A percentile compares a stretch with the other conserved stretches of the same genome.
Conservation (phyloP, 2,888 invertebrate species). For the Athripsodes cinereus region DNA sequence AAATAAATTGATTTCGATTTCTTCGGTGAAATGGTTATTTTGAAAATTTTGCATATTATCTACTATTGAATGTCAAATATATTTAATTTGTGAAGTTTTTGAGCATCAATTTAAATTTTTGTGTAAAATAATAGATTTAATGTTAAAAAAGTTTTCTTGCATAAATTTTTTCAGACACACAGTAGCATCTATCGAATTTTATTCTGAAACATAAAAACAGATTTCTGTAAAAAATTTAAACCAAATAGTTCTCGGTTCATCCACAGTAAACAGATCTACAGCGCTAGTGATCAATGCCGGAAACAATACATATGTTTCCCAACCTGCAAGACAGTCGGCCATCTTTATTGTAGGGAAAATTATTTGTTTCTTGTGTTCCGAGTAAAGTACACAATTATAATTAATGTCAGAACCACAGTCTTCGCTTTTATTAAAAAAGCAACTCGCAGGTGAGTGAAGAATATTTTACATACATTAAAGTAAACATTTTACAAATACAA, state of each 20-base stretch:
- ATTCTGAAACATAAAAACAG: too few relatives aligned
- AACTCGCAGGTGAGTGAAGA: conserved; percentile 80
- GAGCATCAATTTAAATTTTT: too few relatives aligned
- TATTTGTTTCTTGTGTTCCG: conserved; percentile 67
- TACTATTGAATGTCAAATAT: too few relatives aligned
- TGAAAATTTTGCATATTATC: too few relatives aligned
- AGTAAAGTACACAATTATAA: conserved; percentile 73
- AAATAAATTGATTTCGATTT: too few relatives aligned
- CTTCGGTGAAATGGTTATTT: too few relatives aligned
- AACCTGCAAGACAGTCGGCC: conserved; percentile 50
- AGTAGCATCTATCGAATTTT: too few relatives aligned
- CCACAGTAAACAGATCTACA: neutral
- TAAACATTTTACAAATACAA: neutral
- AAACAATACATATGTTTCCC: conserved; percentile 41
- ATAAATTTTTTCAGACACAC: too few relatives aligned
- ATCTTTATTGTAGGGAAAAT: conserved; percentile 64
- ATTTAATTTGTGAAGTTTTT: too few relatives aligned
- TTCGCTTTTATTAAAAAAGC: conserved; percentile 80
- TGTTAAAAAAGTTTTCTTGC: too few relatives aligned
- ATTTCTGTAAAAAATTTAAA: too few relatives aligned
- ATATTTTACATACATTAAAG: neutral
- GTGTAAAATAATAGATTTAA: too few relatives aligned
- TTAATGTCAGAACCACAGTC: conserved; percentile 77
- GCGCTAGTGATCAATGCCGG: conserved; percentile 29
- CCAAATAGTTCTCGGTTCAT: neutral